Evolutionary conservation across 2,797 vertebrate species (phyloP), one percentile per base, ranked within the genome.

Genomic region (Phoebastria nigripes): DNA sequence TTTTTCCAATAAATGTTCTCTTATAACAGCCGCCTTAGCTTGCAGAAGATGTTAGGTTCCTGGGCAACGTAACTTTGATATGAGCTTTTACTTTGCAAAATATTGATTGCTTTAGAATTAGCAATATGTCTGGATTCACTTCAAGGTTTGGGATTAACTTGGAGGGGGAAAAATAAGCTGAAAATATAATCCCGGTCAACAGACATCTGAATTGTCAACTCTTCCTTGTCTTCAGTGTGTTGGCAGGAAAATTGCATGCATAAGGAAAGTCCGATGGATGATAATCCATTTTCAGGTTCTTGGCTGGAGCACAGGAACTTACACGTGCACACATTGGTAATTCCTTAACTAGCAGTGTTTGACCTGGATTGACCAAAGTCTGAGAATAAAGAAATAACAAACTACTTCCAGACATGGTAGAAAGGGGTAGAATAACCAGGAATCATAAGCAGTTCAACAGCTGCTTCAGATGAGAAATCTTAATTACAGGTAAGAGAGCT

Each of bases 401-500:
- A 81, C 69, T 86, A 54, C 56, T 95, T 90, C 61, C 41, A 88
- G 65, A 65, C 26, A 70, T 55, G 46, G 25, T 95, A 93, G 90
- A 79, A 92, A 90, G 62, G 80, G 62, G 29, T 95, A 84, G 88
- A 93, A 71, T 83, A 95, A 82, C 44, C 47, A 66, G 35, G 52
- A 86, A n/a, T 84, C 41, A 26, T 72, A 88, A 94, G 72, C 73
- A 94, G 82, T 86, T 83, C 80, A 94, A 55, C 62, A 94, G 28
- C 42, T 93, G 82, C 73, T 94, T 96, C 52, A 89, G 62, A 86
- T 82, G n/a, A 89, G 84, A 93, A 93, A 88, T 81, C 82, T 84
- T 94, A 86, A 81, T 88, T 93, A 67, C 80, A 95, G 91, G 85
- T 96, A 89, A 91, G 73, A 94, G 39, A 90, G 61, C 80, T 87